Conservation (phyloP, 2,113 vertebrate species). For the Heptranchias perlo region DNA sequence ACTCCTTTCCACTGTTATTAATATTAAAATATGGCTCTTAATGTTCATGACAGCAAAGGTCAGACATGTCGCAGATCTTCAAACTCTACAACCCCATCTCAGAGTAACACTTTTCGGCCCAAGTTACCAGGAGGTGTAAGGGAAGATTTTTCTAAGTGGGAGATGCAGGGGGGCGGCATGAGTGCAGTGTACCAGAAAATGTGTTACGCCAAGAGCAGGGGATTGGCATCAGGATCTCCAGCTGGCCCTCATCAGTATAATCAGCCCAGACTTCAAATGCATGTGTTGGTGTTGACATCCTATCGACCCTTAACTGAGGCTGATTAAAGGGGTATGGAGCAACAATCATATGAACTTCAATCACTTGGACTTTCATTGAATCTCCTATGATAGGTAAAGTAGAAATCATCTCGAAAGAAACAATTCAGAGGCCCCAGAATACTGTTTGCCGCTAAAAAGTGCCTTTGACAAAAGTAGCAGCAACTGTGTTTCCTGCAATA, state of each 20-base stretch:
- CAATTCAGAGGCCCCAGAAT: too few species aligned
- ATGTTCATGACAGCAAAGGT: background rate
- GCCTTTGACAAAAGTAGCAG: too few species aligned
- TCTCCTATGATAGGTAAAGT: background rate
- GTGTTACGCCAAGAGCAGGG: background rate
- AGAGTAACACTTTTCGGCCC: background rate
- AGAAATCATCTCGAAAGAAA: too few species aligned
- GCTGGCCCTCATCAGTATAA: background rate
- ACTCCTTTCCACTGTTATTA: background rate
- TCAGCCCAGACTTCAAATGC: background rate
- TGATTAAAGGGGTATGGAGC: background rate
- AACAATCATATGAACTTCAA: background rate
- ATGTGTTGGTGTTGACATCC: too few species aligned
- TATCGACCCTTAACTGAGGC: background rate
- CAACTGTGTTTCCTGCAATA: too few species aligned
- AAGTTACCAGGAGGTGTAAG: background rate
- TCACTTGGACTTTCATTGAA: background rate
- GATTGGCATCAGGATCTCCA: background rate
- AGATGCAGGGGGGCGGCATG: background rate
- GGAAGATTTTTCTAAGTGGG: background rate
- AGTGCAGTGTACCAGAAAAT: background rate
- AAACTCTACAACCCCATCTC: background rate
- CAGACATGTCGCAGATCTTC: background rate
- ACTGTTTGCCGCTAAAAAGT: too few species aligned
- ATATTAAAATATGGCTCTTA: background rate